Percentiles rank a stretch among this genome's conserved stretches.
Evolutionary conservation across 1,140 invertebrate genomes (phyloP).

Genomic region (Centruroides vittatus): DNA sequence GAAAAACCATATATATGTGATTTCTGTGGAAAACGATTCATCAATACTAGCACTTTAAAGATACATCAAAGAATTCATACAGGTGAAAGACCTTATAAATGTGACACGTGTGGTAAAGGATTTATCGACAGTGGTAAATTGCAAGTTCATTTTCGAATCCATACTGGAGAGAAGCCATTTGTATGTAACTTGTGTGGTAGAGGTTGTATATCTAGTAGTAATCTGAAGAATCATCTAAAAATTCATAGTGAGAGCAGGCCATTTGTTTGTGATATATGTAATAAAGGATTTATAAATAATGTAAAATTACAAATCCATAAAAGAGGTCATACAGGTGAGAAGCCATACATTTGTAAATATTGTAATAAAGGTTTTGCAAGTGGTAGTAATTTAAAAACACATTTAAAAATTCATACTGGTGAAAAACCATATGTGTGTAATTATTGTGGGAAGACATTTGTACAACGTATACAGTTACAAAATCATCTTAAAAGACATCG

Average conservation of each 20-base stretch:
- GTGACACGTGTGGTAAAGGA: not conserved
- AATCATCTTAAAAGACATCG: no score
- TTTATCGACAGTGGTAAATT: not conserved
- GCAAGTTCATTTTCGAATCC: not conserved
- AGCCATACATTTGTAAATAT: no score
- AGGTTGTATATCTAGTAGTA: not conserved
- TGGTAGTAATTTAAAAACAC: no score
- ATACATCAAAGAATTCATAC: not conserved
- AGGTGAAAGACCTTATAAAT: not conserved
- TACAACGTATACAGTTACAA: no score
- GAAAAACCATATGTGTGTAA: no score
- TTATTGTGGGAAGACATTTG: no score
- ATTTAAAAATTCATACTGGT: no score
- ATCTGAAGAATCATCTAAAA: not conserved
- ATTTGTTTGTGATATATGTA: not conserved
- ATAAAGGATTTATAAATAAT: not conserved
- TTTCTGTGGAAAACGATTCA: not conserved
- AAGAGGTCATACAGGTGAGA: no score
- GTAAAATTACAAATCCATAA: no score
- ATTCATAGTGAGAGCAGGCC: not conserved
- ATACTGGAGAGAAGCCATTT: not conserved
- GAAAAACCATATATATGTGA: not conserved
- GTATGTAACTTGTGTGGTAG: slow-evolving; percentile 1
- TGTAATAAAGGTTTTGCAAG: no score
- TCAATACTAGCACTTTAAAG: not conserved